A percentile compares a stretch with the other conserved stretches of the same genome.
Conservation (phyloP, 2,888 invertebrate species). For the Drosophila subquinaria region DNA sequence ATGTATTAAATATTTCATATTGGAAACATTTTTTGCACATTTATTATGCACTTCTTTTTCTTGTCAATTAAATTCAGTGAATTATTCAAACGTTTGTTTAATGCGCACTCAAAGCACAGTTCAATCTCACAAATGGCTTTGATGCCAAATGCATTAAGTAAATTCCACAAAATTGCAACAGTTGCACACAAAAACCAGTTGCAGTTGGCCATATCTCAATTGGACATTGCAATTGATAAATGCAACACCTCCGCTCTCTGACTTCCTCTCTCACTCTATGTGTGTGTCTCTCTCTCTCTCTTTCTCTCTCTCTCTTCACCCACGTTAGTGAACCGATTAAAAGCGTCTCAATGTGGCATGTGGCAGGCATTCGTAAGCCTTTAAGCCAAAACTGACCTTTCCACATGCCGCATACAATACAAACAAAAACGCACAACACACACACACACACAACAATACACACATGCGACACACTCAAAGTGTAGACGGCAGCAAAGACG, state of each 20-base stretch:
- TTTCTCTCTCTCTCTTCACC: constrained; percentile 18
- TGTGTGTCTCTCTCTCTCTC: neutral
- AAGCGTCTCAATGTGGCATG: constrained; percentile 45
- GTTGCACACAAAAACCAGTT: constrained; percentile 56
- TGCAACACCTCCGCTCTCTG: constrained; percentile 6
- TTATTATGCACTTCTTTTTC: neutral
- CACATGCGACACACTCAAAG: neutral
- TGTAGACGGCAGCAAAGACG: constrained; percentile 24
- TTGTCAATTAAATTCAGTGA: constrained; percentile 4
- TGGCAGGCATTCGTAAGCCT: constrained; percentile 59
- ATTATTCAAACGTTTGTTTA: constrained; percentile 4
- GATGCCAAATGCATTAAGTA: constrained; percentile 7
- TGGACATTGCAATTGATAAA: constrained; percentile 33
- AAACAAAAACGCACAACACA: too few relatives aligned
- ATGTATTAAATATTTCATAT: neutral
- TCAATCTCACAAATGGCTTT: constrained; percentile 11
- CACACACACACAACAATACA: constrained; percentile 9
- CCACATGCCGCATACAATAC: constrained; percentile 35
- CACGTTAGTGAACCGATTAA: constrained; percentile 53
- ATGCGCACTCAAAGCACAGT: constrained; percentile 1
- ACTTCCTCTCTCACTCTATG: neutral
- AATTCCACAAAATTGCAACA: constrained; percentile 47
- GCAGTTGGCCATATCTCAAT: constrained; percentile 39
- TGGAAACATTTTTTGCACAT: neutral
- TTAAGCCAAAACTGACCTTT: constrained; percentile 71